phyloP scores from a whole-genome alignment of 2,797 vertebrate genomes.

The Echeneis naucrates region DNA sequence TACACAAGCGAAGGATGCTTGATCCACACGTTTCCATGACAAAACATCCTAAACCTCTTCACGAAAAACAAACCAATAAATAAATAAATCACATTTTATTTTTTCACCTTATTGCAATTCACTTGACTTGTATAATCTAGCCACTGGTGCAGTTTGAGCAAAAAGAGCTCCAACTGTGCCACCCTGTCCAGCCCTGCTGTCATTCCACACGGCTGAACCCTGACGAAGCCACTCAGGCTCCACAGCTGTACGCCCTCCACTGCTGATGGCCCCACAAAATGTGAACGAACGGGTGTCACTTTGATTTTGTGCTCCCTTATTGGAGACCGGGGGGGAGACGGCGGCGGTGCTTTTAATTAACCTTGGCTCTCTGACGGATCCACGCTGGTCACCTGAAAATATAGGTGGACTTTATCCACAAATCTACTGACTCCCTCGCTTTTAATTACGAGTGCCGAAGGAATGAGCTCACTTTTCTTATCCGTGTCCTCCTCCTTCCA shows the following conservation, averaged over 20 bases:
- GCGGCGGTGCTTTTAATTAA: constrained; percentile 79
- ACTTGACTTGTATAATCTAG: not conserved
- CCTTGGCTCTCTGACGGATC: constrained; percentile 63
- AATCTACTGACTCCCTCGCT: constrained; percentile 57
- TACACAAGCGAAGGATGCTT: constrained; percentile 7
- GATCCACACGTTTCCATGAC: not conserved
- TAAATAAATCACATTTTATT: too few relatives aligned
- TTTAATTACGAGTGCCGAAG: constrained; percentile 74
- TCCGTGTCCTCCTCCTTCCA: constrained; percentile 13
- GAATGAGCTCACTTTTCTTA: constrained; percentile 45
- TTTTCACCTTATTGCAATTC: too few relatives aligned
- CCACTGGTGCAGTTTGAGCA: not conserved
- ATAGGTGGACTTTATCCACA: constrained; percentile 60
- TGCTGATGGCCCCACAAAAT: constrained; percentile 58
- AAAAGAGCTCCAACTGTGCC: constrained; percentile 20
- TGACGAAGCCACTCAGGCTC: constrained; percentile 56
- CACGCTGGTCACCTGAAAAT: constrained; percentile 52
- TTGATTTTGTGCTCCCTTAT: constrained; percentile 76
- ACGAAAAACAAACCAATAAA: not conserved
- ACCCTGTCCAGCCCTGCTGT: constrained; percentile 33
- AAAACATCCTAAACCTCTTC: not conserved
- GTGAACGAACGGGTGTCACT: constrained; percentile 81
- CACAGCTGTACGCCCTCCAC: constrained; percentile 53
- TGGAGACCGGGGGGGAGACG: constrained; percentile 50
- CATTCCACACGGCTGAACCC: constrained; percentile 45